These are phyloP conservation scores for Eleginops maclovinus DNA, from an alignment of 2,113 vertebrate species.

Conservation along the genomic window DNA sequence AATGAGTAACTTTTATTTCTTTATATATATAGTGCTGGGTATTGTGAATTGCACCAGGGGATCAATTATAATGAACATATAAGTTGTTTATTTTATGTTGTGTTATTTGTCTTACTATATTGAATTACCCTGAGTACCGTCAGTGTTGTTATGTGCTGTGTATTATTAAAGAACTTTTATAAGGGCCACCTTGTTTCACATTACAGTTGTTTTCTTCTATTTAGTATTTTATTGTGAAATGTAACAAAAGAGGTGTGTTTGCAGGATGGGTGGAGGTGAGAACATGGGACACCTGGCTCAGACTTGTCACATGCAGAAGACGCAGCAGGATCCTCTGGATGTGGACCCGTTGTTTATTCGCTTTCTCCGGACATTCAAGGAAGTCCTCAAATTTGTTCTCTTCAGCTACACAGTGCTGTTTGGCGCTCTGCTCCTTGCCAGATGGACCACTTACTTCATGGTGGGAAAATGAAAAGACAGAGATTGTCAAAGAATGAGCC, in stretches of 20 bases:
- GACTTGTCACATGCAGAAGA: conserved; percentile 50
- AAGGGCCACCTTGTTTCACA: neutral
- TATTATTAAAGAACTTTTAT: neutral
- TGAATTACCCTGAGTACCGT: neutral
- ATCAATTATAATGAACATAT: too few relatives aligned
- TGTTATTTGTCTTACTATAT: neutral
- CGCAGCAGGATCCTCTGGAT: conserved; percentile 45
- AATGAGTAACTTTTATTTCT: too few relatives aligned
- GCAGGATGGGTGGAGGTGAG: conserved; percentile 72
- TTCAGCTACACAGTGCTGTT: conserved; percentile 96
- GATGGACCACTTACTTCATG: conserved; percentile 96
- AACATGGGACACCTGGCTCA: conserved; percentile 63
- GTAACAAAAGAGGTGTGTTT: conserved; percentile 31
- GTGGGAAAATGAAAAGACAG: conserved; percentile 85
- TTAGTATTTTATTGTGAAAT: neutral
- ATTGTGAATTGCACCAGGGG: too few relatives aligned
- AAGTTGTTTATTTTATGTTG: neutral
- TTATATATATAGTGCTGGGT: too few relatives aligned
- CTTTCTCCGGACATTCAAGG: conserved; percentile 91
- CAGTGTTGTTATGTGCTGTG: neutral
- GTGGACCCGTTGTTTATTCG: conserved; percentile 88
- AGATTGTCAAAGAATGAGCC: neutral
- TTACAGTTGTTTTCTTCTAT: neutral
- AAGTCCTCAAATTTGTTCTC: conserved; percentile 94
- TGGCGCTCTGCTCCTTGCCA: conserved; percentile 91